Base-by-base conservation (phyloP, 2,888 invertebrate species). In the Lagria hirta region DNA sequence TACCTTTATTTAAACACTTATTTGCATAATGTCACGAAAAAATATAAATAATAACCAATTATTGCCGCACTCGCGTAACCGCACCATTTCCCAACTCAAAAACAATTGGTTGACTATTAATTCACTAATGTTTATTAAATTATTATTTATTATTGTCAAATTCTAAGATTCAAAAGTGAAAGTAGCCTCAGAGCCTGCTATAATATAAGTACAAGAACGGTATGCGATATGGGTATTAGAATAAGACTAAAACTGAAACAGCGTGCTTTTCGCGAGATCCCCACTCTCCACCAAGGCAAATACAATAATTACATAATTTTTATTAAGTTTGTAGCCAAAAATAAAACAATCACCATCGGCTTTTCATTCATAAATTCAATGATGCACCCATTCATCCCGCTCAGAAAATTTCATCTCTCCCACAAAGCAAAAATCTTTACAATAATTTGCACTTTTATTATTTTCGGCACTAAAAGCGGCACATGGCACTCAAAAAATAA, bases 1-100 rank as follows among this genome's bases (percentile, higher is more conserved):
- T 64, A 64, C 64, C 57, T 60, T 52, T 56, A 55, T 52, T 57
- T 52, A 55, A 58, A 51, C 54, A 55, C 49, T 52, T 50, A 55
- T 56, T 56, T 45, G 52, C 54, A 57, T 55, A 55, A 49, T 52
- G 43, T 49, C 52, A 49, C 44, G 43, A 49, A 29, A 48, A 49
- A n/a, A n/a, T n/a, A 50, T 33, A 37, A 46, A 35, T 38, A 49
- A 44, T 30, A 48, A 24, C 5, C 6, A 21, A 21, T 29, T 21
- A 10, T 8, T 24, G 6, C 8, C 20, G 17, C 10, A 7, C 5
- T 35, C 22, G 21, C 35, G 34, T 10, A 35, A 43, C 22, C 35
- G 17, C 12, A 24, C 14, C 27, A 27, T 32, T 32, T 32, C 12
- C 20, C n/a, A 6, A 18, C 20, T 6, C 20, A 18, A 18, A 18